phyloP scores from a whole-genome alignment of 2,113 vertebrate species.

The Myiozetetes cayanensis region DNA sequence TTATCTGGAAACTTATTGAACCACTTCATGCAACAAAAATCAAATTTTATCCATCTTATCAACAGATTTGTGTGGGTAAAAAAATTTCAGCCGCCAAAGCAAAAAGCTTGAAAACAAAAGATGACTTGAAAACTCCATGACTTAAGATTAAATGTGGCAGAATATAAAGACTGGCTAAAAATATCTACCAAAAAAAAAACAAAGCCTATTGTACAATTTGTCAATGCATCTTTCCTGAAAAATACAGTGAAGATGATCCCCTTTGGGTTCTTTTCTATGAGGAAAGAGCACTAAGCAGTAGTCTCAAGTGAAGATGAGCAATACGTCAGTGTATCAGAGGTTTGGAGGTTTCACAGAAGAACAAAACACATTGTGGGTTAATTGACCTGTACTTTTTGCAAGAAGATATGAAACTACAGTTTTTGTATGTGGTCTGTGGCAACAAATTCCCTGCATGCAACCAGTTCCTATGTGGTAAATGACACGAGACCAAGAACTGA shows the following conservation, averaged over 20 bases:
- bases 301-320: neutral
- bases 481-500: neutral
- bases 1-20: no score
- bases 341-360: neutral
- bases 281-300: neutral
- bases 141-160: accelerated
- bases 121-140: neutral
- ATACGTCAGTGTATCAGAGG: neutral
- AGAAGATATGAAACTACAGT: neutral
- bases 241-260: neutral
- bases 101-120: neutral
- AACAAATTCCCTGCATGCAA: neutral
- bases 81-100: no score
- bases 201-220: neutral
- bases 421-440: neutral
- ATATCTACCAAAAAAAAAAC: neutral
- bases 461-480: neutral
- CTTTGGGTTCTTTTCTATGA: neutral
- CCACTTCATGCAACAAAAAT: no score
- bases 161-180: neutral
- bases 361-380: neutral
- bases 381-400: neutral
- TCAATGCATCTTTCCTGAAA: neutral
- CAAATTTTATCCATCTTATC: no score
- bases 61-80: no score